These are phyloP conservation scores for Batillaria attramentaria DNA, from an alignment of 1,140 invertebrate species.

Conservation along the genomic window DNA sequence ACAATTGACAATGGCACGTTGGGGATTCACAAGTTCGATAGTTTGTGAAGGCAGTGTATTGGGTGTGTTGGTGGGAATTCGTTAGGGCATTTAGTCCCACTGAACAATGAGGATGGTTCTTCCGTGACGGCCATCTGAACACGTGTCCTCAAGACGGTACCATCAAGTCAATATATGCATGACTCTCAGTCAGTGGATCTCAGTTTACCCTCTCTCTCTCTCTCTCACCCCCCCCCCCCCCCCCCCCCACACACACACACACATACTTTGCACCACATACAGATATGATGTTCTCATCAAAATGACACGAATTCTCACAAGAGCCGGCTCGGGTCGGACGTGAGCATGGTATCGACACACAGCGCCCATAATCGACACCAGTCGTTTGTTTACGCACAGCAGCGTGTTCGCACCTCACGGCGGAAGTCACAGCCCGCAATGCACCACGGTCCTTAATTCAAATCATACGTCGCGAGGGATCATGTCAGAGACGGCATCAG, in stretches of 20 bases:
- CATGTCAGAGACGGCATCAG: no score
- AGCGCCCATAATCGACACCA: neutral
- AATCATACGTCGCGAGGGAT: neutral
- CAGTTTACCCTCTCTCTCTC: neutral
- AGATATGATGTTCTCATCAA: no score
- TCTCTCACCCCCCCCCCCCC: neutral
- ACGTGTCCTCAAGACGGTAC: no score
- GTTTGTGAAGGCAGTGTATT: neutral
- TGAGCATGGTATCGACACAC: no score
- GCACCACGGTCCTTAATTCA: neutral
- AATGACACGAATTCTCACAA: no score
- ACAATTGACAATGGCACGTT: neutral
- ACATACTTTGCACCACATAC: neutral
- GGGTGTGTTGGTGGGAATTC: neutral
- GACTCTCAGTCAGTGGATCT: no score
- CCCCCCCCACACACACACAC: no score
- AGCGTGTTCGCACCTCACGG: neutral
- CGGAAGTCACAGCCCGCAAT: neutral
- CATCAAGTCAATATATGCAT: no score
- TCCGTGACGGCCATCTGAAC: no score
- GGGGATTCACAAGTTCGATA: neutral
- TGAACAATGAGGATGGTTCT: no score
- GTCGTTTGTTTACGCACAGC: neutral
- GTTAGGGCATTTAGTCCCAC: no score
- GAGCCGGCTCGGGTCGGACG: no score